Conservation (phyloP, 2,797 vertebrate genomes). For the Heliangelus exortis region DNA sequence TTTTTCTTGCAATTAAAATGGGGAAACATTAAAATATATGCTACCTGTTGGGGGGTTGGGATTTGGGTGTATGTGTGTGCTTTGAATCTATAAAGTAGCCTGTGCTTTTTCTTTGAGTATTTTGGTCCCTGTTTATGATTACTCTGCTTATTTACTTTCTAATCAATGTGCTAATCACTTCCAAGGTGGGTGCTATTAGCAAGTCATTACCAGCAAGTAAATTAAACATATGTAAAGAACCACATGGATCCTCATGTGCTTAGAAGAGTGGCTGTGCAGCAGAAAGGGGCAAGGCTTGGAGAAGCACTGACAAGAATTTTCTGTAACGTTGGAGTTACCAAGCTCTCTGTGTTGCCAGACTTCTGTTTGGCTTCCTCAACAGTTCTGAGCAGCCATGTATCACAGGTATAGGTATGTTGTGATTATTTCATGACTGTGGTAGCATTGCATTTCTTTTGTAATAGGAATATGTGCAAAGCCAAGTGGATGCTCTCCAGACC, state of each 20-base stretch:
- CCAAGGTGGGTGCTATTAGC: neutral
- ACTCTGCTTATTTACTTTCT: constrained; percentile 16
- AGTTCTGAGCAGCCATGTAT: neutral
- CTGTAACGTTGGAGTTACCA: neutral
- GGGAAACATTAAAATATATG: neutral
- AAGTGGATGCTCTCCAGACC: neutral
- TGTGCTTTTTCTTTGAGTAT: neutral
- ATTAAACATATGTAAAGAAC: neutral
- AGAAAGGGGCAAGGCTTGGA: neutral
- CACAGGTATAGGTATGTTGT: neutral
- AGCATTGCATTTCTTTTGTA: neutral
- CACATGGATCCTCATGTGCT: neutral
- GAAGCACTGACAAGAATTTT: neutral
- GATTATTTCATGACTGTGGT: neutral
- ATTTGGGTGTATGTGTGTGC: neutral
- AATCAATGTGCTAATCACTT: constrained; percentile 18
- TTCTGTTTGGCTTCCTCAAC: neutral
- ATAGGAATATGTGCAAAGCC: neutral
- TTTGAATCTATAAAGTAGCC: neutral
- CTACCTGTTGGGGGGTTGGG: neutral
- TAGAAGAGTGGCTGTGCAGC: neutral
- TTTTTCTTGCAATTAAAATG: neutral
- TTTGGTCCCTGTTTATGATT: neutral
- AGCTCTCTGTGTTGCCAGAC: neutral
- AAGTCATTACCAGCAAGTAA: neutral